phyloP scores from a whole-genome alignment of 2,797 vertebrate species.

The Cryptoprocta ferox region DNA sequence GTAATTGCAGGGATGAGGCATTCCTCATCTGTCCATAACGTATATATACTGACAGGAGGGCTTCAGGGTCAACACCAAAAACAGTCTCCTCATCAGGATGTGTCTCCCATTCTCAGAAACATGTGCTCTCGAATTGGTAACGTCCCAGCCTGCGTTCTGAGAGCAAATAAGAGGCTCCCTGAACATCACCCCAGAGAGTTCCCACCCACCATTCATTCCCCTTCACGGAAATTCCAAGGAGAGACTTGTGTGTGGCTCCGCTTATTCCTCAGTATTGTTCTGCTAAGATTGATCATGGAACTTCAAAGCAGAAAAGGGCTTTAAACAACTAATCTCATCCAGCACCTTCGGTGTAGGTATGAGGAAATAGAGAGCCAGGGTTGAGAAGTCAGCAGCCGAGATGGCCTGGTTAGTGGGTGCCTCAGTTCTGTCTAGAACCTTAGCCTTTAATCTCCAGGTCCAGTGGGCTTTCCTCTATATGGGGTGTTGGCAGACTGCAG shows the following conservation, averaged over 20 bases:
- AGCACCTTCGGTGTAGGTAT: not conserved
- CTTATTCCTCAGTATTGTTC: not conserved
- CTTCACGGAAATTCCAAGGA: not conserved
- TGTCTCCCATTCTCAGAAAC: not conserved
- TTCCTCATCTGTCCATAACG: not conserved
- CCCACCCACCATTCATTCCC: not conserved
- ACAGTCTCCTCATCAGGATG: not conserved
- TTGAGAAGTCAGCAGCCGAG: not conserved
- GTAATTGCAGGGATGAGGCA: accelerated
- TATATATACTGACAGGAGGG: not conserved
- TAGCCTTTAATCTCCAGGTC: not conserved
- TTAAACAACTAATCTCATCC: not conserved
- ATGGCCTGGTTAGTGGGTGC: not conserved
- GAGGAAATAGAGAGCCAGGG: not conserved
- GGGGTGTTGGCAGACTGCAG: too few species aligned
- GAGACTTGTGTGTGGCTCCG: not conserved
- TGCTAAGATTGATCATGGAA: not conserved
- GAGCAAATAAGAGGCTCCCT: not conserved
- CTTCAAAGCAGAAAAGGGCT: not conserved
- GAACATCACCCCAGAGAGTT: not conserved
- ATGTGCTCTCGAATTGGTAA: not conserved
- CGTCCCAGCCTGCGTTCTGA: not conserved
- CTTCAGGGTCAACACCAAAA: not conserved
- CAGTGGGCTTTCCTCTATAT: not conserved
- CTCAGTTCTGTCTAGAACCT: not conserved